Conservation (phyloP, 2,113 vertebrate species). For the Pholis gunnellus region DNA sequence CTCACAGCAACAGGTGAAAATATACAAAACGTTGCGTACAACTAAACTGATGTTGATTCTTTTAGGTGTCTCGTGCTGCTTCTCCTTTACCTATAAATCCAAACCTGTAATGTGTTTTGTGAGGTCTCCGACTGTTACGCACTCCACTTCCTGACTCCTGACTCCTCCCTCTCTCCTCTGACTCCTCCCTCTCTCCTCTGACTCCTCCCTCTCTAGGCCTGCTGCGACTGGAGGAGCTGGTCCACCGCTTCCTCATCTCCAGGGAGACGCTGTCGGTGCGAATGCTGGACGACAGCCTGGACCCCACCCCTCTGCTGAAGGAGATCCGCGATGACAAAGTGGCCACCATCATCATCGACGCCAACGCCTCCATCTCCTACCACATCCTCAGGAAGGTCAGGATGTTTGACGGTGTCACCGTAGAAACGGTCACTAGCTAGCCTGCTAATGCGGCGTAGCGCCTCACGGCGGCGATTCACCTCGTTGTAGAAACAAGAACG, state of each 20-base stretch:
- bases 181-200: not conserved
- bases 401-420: not conserved
- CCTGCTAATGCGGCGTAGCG: too few species aligned
- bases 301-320: slow-evolving; percentile 91
- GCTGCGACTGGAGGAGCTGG: slow-evolving; percentile 90
- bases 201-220: slow-evolving; percentile 80
- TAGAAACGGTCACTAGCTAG: too few species aligned
- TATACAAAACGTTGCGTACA: too few species aligned
- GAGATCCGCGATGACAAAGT: slow-evolving; percentile 94
- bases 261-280: slow-evolving; percentile 90
- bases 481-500: too few species aligned
- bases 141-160: not conserved
- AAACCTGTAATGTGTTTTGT: not conserved
- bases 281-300: slow-evolving; percentile 89
- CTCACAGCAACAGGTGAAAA: too few species aligned
- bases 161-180: not conserved
- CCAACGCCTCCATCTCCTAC: slow-evolving; percentile 90
- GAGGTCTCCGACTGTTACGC: not conserved
- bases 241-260: slow-evolving; percentile 91
- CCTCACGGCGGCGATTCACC: too few species aligned
- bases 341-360: slow-evolving; percentile 92
- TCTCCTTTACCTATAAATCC: too few species aligned
- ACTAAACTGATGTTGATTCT: too few species aligned
- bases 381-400: slow-evolving; percentile 90
- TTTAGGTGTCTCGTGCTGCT: too few species aligned